These are phyloP conservation scores for Limosa lapponica DNA, from an alignment of 2,797 vertebrate species.

Conservation along the genomic window DNA sequence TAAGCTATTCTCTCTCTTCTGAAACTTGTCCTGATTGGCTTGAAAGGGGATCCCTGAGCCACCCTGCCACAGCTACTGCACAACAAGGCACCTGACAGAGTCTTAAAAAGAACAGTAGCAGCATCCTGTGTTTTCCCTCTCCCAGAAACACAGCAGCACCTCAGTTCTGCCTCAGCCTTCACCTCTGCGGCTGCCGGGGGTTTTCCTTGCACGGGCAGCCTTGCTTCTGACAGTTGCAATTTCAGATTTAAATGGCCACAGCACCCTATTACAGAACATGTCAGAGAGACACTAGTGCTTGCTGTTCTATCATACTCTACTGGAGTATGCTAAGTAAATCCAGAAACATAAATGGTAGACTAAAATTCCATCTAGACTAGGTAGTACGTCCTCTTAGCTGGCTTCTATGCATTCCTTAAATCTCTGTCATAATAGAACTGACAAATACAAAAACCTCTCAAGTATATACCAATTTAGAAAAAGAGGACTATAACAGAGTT, in stretches of 20 bases:
- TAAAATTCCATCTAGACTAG: not conserved
- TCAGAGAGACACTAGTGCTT: not conserved
- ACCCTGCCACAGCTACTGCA: not conserved
- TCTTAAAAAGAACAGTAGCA: accelerated
- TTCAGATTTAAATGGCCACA: not conserved
- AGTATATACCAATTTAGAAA: not conserved
- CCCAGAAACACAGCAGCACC: not conserved
- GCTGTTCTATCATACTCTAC: not conserved
- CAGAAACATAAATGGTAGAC: not conserved
- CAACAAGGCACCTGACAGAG: not conserved
- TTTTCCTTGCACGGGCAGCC: not conserved
- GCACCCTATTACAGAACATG: not conserved
- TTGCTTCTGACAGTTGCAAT: not conserved
- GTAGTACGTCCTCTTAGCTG: not conserved
- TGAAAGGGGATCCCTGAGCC: not conserved
- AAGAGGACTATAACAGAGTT: not conserved
- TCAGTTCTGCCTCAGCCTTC: not conserved
- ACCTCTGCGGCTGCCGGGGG: not conserved
- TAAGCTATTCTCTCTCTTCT: not conserved
- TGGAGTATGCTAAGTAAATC: not conserved
- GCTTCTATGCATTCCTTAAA: not conserved
- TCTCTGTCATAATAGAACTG: not conserved
- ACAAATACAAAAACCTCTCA: not conserved
- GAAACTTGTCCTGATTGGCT: not conserved
- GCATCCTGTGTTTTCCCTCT: no score